These are phyloP conservation scores for Trichogramma pretiosum DNA, from an alignment of 1,140 invertebrate species.

Conservation along the genomic window DNA sequence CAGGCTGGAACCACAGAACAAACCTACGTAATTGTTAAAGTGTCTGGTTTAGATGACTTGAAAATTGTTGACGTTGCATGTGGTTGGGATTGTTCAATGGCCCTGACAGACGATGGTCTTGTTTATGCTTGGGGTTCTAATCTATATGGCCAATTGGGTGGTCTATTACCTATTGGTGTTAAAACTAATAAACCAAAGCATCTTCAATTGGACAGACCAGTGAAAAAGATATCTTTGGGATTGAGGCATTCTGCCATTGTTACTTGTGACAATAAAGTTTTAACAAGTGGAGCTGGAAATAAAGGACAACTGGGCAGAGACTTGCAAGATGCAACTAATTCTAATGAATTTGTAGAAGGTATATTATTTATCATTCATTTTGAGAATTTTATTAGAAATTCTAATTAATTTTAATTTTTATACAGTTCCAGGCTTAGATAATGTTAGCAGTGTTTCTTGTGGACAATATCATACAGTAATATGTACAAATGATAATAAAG, in stretches of 20 bases:
- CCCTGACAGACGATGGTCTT: slow-evolving; percentile 53
- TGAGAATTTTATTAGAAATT: too few species aligned
- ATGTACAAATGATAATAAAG: slow-evolving; percentile 47
- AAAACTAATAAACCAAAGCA: slow-evolving; percentile 15
- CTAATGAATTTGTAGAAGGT: not conserved
- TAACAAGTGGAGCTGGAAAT: slow-evolving; percentile 53
- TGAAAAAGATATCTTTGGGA: slow-evolving; percentile 42
- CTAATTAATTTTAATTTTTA: too few species aligned
- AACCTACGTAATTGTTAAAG: slow-evolving; percentile 10
- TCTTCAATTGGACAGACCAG: slow-evolving; percentile 8
- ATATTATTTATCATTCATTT: too few species aligned
- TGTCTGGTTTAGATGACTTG: slow-evolving; percentile 31
- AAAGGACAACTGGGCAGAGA: slow-evolving; percentile 57
- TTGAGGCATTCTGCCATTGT: slow-evolving; percentile 60
- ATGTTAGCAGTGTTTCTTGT: slow-evolving; percentile 53
- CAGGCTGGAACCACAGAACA: slow-evolving; percentile 57
- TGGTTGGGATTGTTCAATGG: slow-evolving; percentile 65
- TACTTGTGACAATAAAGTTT: slow-evolving; percentile 52
- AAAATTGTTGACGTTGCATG: slow-evolving; percentile 52
- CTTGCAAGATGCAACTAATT: not conserved
- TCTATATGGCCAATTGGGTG: slow-evolving; percentile 60
- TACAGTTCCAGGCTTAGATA: slow-evolving; percentile 46
- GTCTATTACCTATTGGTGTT: not conserved
- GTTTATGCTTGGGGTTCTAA: slow-evolving; percentile 71
- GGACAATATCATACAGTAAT: slow-evolving; percentile 66